phyloP scores from a whole-genome alignment of 2,888 invertebrate species.

The Clanis bilineata region DNA sequence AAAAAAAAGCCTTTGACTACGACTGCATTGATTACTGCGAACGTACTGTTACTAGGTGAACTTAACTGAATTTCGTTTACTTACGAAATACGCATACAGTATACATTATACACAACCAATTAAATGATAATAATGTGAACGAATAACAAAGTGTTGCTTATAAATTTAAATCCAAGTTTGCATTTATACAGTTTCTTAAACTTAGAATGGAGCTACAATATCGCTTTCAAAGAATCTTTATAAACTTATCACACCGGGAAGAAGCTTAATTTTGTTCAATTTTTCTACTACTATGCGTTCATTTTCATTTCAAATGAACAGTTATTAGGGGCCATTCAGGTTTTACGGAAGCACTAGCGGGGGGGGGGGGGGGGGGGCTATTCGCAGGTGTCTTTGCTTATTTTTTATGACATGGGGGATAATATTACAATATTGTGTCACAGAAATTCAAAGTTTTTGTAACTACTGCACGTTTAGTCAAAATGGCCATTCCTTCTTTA shows the following conservation, averaged over 20 bases:
- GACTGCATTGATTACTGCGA: neutral
- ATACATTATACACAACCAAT: neutral
- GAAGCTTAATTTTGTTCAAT: no score
- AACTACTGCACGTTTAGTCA: no score
- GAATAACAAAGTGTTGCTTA: neutral
- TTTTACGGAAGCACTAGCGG: no score
- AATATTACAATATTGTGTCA: no score
- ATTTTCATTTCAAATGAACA: no score
- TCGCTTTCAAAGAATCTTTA: neutral
- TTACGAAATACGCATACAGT: neutral
- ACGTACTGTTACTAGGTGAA: neutral
- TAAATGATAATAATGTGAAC: neutral
- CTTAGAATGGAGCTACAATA: neutral
- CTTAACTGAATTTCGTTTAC: neutral
- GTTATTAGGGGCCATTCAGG: no score
- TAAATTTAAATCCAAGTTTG: neutral
- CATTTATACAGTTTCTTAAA: neutral
- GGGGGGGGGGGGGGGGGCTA: no score
- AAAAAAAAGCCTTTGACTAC: neutral
- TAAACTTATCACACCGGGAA: neutral
- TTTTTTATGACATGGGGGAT: no score
- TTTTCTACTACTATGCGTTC: no score
- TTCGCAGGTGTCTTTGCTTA: no score
- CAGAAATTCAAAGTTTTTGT: no score
- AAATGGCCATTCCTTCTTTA: no score